phyloP scores from a whole-genome alignment of 2,888 invertebrate species.

The Coenonympha glycerion region DNA sequence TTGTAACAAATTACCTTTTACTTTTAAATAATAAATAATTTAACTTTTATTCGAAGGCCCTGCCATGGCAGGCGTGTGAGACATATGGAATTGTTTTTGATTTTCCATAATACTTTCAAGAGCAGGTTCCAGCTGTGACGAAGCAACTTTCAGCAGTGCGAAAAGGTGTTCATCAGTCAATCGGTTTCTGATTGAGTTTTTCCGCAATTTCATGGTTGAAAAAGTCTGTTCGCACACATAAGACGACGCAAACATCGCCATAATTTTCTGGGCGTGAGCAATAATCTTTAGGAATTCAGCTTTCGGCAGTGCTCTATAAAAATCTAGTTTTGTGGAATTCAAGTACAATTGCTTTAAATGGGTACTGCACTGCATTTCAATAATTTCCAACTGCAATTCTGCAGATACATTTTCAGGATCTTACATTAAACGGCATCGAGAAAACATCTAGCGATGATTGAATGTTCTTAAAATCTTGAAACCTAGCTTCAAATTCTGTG shows the following conservation, averaged over 20 bases:
- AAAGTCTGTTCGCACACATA: slow-evolving; percentile 9
- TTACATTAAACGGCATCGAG: too few species aligned
- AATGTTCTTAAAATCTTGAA: too few species aligned
- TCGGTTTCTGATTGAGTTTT: slow-evolving; percentile 12
- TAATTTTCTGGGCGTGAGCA: background rate
- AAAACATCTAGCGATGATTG: too few species aligned
- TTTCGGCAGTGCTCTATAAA: background rate
- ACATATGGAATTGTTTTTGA: slow-evolving; percentile 29
- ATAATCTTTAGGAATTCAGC: background rate
- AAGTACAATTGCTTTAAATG: background rate
- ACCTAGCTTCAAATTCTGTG: too few species aligned
- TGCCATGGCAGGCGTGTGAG: slow-evolving; percentile 27
- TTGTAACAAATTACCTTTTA: slow-evolving; percentile 14
- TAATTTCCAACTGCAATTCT: too few species aligned
- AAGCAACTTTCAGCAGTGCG: slow-evolving; percentile 29
- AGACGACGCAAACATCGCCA: slow-evolving; percentile 13
- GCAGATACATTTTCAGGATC: too few species aligned
- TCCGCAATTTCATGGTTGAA: slow-evolving; percentile 16
- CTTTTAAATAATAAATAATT: slow-evolving; percentile 18
- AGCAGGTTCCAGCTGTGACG: slow-evolving; percentile 24
- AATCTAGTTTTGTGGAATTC: background rate
- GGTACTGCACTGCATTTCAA: background rate
- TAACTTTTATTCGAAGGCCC: slow-evolving; percentile 23
- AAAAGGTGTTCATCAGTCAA: slow-evolving; percentile 26
- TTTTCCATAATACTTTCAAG: slow-evolving; percentile 27